These are phyloP conservation scores for Pilophorus perplexus DNA, from an alignment of 2,888 invertebrate genomes.

Conservation along the genomic window DNA sequence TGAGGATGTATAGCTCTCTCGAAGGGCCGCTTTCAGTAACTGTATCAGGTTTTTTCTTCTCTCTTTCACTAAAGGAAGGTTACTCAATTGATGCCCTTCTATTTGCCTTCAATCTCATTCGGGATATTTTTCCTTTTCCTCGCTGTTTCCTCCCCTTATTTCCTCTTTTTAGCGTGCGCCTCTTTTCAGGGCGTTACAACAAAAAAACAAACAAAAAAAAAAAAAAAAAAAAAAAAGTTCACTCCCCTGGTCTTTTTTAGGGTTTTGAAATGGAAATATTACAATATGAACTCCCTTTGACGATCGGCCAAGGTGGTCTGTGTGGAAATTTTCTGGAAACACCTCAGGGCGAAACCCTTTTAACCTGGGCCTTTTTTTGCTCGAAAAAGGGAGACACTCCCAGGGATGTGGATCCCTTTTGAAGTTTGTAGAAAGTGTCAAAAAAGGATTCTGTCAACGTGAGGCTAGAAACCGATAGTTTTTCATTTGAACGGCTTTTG, in stretches of 20 bases:
- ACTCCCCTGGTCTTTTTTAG: background rate
- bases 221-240: no score
- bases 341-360: no score
- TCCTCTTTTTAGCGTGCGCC: no score
- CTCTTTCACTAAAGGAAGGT: background rate
- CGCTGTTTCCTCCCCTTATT: background rate
- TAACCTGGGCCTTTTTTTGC: no score
- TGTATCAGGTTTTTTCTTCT: conserved; percentile 9
- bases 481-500: no score
- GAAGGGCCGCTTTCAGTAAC: background rate
- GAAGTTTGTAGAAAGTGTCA: no score
- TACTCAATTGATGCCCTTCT: conserved; percentile 29
- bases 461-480: no score
- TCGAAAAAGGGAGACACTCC: no score
- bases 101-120: conserved; percentile 33
- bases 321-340: background rate
- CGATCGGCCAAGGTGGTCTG: background rate
- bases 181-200: no score
- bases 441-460: no score
- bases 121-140: conserved; percentile 7
- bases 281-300: background rate
- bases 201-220: no score
- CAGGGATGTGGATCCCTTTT: no score
- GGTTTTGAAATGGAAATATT: background rate
- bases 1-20: background rate